Evolutionary conservation across 2,113 vertebrate species (phyloP).

Genomic region (Pseudopipra pipra): DNA sequence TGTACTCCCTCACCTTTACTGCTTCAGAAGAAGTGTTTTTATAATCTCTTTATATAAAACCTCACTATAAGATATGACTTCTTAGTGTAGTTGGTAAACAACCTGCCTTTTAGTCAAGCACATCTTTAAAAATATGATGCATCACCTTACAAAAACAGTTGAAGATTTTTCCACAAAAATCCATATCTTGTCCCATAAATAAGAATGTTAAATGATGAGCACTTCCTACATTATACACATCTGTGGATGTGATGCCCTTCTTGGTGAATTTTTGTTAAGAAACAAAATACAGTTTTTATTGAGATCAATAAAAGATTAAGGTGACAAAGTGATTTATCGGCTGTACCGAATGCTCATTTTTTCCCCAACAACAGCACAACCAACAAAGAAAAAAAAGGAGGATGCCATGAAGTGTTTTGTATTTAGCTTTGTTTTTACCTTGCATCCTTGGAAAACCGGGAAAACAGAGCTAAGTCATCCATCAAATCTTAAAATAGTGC

Average conservation of each 20-base stretch:
- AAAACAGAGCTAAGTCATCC: constrained; percentile 64
- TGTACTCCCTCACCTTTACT: not conserved
- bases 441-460: constrained; percentile 61
- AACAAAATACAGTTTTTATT: constrained; percentile 80
- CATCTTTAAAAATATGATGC: constrained; percentile 70
- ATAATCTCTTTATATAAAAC: constrained; percentile 59
- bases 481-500: constrained; percentile 75
- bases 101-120: constrained; percentile 62
- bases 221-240: constrained; percentile 15
- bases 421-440: constrained; percentile 59
- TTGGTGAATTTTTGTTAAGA: constrained; percentile 76
- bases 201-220: constrained; percentile 59
- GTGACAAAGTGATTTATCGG: constrained; percentile 81
- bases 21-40: constrained; percentile 35
- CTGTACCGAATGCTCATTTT: constrained; percentile 65
- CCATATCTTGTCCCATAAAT: constrained; percentile 65
- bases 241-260: constrained; percentile 60
- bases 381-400: constrained; percentile 4
- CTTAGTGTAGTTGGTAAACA: constrained; percentile 38
- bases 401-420: constrained; percentile 50
- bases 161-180: constrained; percentile 39
- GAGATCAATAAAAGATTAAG: constrained; percentile 83
- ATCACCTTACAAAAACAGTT: constrained; percentile 58
- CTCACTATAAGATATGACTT: constrained; percentile 51
- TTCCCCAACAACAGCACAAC: constrained; percentile 29